Evolutionary conservation across 2,888 invertebrate species (phyloP).

Genomic region (Ochropleura leucogaster): DNA sequence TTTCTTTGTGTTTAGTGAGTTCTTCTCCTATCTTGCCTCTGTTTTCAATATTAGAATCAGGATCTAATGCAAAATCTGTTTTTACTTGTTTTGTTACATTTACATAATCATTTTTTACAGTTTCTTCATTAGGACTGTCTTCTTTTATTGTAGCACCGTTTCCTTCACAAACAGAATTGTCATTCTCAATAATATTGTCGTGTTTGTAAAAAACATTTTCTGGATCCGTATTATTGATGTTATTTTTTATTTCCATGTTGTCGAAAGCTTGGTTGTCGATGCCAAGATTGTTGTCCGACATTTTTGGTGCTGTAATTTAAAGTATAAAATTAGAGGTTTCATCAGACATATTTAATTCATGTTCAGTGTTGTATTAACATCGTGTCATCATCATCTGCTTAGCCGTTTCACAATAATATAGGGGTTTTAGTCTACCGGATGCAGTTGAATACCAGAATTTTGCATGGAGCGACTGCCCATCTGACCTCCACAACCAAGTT

Average conservation of each 20-base stretch:
- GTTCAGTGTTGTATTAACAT: not conserved
- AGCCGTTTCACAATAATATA: not conserved
- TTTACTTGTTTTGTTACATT: not conserved
- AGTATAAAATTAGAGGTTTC: not conserved
- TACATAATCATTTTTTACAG: too few relatives aligned
- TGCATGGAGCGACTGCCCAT: too few relatives aligned
- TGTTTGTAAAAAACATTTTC: not conserved
- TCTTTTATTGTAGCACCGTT: not conserved
- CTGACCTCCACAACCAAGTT: too few relatives aligned
- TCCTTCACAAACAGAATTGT: not conserved
- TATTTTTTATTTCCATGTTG: conserved; percentile 5
- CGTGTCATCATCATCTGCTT: not conserved
- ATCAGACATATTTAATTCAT: not conserved
- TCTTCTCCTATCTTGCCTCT: not conserved
- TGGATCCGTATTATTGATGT: too few relatives aligned
- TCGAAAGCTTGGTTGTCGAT: conserved; percentile 41
- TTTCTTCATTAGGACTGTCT: too few relatives aligned
- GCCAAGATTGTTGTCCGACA: conserved; percentile 23
- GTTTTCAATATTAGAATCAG: not conserved
- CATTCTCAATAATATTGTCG: not conserved
- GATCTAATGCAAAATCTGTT: conserved; percentile 9
- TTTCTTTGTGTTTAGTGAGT: not conserved
- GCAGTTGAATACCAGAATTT: too few relatives aligned
- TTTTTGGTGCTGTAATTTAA: conserved; percentile 34
- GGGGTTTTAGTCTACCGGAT: not conserved